phyloP scores from a whole-genome alignment of 2,888 invertebrate genomes.

The Polydrusus pterygomalis region DNA sequence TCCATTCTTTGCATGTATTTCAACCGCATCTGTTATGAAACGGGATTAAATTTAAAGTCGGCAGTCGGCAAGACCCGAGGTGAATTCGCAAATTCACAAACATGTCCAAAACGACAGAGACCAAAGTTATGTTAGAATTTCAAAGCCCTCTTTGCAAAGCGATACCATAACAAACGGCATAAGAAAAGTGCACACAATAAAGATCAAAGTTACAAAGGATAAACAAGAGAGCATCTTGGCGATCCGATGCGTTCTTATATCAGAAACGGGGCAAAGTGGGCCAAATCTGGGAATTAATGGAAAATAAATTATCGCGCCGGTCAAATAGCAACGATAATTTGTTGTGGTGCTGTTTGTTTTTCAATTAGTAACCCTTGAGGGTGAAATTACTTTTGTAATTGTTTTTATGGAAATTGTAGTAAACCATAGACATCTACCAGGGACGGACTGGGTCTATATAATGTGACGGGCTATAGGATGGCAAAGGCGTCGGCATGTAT shows the following conservation, averaged over 20 bases:
- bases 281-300: slow-evolving; percentile 29
- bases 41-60: slow-evolving; percentile 40
- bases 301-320: slow-evolving; percentile 29
- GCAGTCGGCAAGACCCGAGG: slow-evolving; percentile 28
- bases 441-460: too few relatives aligned
- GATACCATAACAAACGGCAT: slow-evolving; percentile 56
- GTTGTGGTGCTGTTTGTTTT: neutral
- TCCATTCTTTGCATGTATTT: slow-evolving; percentile 4
- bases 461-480: too few relatives aligned
- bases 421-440: too few relatives aligned
- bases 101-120: slow-evolving; percentile 34
- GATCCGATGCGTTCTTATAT: slow-evolving; percentile 56
- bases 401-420: too few relatives aligned
- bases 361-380: neutral
- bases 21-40: slow-evolving; percentile 33
- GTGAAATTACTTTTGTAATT: neutral
- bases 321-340: neutral
- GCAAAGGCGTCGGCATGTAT: too few relatives aligned
- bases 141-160: slow-evolving; percentile 49
- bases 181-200: slow-evolving; percentile 60
- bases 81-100: slow-evolving; percentile 37
- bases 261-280: slow-evolving; percentile 41
- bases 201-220: slow-evolving; percentile 59
- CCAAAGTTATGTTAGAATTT: slow-evolving; percentile 45
- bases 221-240: slow-evolving; percentile 57